phyloP scores from a whole-genome alignment of 2,888 invertebrate genomes.

The Caenorhabditis sp. region DNA sequence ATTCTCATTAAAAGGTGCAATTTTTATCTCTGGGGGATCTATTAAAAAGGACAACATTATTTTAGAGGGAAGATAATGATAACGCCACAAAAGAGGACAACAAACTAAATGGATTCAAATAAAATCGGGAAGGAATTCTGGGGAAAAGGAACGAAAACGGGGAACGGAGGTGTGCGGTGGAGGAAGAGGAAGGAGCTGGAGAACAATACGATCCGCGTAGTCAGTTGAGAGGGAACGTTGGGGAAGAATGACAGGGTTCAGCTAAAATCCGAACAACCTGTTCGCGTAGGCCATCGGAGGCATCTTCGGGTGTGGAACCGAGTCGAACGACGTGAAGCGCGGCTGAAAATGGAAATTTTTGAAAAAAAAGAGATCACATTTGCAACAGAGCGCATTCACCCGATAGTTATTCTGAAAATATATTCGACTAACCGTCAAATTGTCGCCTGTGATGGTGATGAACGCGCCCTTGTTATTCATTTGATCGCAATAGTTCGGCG shows the following conservation, averaged over 20 bases:
- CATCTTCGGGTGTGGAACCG: conserved; percentile 84
- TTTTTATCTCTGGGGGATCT: no score
- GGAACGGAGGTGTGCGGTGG: no score
- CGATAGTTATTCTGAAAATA: neutral
- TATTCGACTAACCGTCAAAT: conserved; percentile 58
- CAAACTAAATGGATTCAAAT: no score
- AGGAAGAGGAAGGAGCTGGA: neutral
- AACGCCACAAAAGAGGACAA: no score
- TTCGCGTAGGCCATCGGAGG: conserved; percentile 76
- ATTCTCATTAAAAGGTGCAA: no score
- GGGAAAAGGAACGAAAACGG: no score
- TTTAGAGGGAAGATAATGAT: no score
- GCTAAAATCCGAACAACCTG: conserved; percentile 66
- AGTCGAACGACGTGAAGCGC: conserved; percentile 91
- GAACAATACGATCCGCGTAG: neutral
- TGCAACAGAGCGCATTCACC: no score
- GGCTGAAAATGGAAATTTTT: conserved; percentile 86
- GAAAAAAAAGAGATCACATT: no score
- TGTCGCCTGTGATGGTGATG: conserved; percentile 89
- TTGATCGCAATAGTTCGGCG: conserved; percentile 94
- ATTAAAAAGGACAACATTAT: no score
- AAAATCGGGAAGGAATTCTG: no score
- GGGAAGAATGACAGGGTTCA: neutral
- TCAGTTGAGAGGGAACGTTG: neutral
- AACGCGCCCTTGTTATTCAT: conserved; percentile 99